Conservation (phyloP, 2,888 invertebrate species). For the Cheilosia soror region DNA sequence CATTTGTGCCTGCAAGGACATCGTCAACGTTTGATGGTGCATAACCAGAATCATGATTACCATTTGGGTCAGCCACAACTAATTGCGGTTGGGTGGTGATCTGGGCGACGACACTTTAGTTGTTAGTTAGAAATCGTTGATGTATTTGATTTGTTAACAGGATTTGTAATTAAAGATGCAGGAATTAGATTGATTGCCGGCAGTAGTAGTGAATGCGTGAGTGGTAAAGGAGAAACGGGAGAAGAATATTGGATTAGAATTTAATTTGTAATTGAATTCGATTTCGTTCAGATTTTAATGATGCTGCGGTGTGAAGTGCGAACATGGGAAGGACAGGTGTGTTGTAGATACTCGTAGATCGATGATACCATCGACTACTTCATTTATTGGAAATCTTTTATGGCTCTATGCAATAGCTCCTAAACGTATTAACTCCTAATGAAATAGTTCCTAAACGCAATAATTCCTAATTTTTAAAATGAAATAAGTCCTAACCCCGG, state of each 20-base stretch:
- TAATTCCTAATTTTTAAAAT: too few species aligned
- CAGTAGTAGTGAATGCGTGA: background rate
- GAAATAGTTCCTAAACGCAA: too few species aligned
- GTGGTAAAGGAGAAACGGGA: conserved; percentile 1
- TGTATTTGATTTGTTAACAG: conserved; percentile 41
- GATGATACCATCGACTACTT: too few species aligned
- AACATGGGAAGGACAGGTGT: background rate
- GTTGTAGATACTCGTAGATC: too few species aligned
- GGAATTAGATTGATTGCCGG: conserved; percentile 14
- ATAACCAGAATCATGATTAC: conserved; percentile 94
- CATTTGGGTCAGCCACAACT: conserved; percentile 89
- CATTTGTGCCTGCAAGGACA: conserved; percentile 85
- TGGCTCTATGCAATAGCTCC: too few species aligned
- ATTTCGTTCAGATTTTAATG: background rate
- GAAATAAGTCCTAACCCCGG: too few species aligned
- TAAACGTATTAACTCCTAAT: too few species aligned
- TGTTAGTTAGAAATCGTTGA: conserved; percentile 27
- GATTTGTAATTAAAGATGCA: conserved; percentile 46
- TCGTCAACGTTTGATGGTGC: conserved; percentile 87
- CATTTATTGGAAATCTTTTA: too few species aligned
- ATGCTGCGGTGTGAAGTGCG: background rate
- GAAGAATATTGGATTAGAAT: conserved; percentile 32
- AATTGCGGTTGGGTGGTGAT: conserved; percentile 85
- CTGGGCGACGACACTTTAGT: conserved; percentile 85
- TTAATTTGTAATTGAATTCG: conserved; percentile 4